phyloP scores from a whole-genome alignment of 2,797 vertebrate genomes.

The Microcaecilia unicolor region DNA sequence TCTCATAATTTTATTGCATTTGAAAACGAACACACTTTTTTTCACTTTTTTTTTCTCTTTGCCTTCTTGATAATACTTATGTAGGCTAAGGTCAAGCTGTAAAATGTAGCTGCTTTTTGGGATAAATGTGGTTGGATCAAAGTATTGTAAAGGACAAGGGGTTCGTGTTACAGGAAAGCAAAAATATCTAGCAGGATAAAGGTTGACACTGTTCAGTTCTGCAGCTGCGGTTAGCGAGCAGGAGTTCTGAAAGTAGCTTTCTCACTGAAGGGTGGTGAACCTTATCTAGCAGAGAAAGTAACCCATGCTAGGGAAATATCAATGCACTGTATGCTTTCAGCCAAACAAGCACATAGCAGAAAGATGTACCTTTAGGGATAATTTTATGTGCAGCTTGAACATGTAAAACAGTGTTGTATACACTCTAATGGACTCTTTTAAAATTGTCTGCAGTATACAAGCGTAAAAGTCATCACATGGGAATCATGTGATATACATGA shows the following conservation, averaged over 20 bases:
- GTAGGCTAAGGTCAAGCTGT: neutral
- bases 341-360: rapidly evolving
- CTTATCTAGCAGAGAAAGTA: neutral
- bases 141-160: neutral
- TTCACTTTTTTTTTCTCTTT: too few relatives aligned
- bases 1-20: rapidly evolving
- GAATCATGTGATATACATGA: too few relatives aligned
- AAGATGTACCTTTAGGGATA: too few relatives aligned
- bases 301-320: neutral
- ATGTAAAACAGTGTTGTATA: too few relatives aligned
- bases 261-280: neutral
- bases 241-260: neutral
- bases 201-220: neutral
- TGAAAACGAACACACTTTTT: neutral
- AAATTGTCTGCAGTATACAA: too few relatives aligned
- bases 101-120: neutral
- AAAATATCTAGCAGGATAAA: too few relatives aligned
- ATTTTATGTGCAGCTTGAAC: too few relatives aligned
- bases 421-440: too few relatives aligned
- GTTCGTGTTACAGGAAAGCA: conserved; percentile 1
- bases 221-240: conserved; percentile 10
- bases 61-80: neutral
- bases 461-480: too few relatives aligned
- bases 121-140: conserved; percentile 1
- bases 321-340: conserved; percentile 6